Percentiles rank a stretch among this genome's conserved stretches.
Conservation (phyloP, 2,113 vertebrate species). For the Lagopus muta region DNA sequence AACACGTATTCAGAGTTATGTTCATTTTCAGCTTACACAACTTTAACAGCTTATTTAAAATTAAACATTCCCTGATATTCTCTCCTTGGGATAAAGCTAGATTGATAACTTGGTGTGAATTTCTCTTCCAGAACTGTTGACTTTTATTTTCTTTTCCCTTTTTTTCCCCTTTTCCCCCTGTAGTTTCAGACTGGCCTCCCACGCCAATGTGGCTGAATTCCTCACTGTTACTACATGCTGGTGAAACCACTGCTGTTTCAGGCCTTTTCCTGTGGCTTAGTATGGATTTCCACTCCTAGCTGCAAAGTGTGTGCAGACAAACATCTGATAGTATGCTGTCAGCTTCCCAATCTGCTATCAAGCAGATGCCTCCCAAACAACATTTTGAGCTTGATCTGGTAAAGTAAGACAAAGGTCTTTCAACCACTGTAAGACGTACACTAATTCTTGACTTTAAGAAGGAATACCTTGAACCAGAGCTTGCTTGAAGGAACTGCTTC, state of each 20-base stretch:
- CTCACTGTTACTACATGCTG: background rate
- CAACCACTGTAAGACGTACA: background rate
- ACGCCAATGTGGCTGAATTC: rapidly evolving
- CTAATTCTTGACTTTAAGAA: background rate
- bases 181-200: background rate
- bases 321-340: rapidly evolving
- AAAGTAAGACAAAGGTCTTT: background rate
- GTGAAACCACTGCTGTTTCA: background rate
- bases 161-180: too few species aligned
- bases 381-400: background rate
- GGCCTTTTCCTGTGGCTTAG: background rate
- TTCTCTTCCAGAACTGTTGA: background rate
- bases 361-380: background rate
- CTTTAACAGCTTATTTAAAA: background rate
- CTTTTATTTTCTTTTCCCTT: background rate
- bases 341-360: background rate
- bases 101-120: background rate
- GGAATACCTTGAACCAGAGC: background rate
- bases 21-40: background rate
- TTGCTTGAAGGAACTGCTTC: background rate
- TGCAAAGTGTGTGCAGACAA: background rate
- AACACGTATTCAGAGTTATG: background rate
- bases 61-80: background rate
- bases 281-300: background rate
- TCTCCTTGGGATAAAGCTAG: background rate